A percentile compares a stretch with the other conserved stretches of the same genome.
These are phyloP conservation scores for Mythimna impura DNA, from an alignment of 2,888 invertebrate genomes.

Conservation along the genomic window DNA sequence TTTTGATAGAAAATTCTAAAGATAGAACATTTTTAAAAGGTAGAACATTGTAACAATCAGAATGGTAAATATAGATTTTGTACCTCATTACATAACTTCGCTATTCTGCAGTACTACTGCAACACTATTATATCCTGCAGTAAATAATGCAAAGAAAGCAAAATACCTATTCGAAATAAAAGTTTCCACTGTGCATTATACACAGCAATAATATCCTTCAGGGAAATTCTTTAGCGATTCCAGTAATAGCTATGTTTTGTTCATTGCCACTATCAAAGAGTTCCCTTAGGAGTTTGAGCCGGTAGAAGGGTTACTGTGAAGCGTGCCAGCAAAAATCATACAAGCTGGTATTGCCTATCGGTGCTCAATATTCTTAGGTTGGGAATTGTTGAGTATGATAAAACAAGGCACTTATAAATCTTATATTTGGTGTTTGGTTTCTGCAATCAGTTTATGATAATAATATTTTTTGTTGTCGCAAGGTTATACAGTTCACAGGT, in stretches of 20 bases:
- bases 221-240: constrained; percentile 47
- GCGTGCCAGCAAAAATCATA: constrained; percentile 22
- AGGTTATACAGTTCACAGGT: too few species aligned
- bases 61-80: too few species aligned
- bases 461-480: too few species aligned
- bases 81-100: too few species aligned
- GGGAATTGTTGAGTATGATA: not conserved
- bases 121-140: not conserved
- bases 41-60: too few species aligned
- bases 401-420: too few species aligned
- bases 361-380: not conserved
- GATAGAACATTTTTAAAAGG: too few species aligned
- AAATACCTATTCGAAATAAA: constrained; percentile 9
- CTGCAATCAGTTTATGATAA: too few species aligned
- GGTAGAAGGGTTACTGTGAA: constrained; percentile 12
- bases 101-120: too few species aligned
- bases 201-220: constrained; percentile 17
- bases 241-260: constrained; percentile 45
- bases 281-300: constrained; percentile 21
- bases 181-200: constrained; percentile 11
- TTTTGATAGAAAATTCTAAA: too few species aligned
- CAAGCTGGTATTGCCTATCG: not conserved
- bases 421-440: too few species aligned
- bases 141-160: not conserved
- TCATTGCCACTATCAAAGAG: constrained; percentile 45